Base-by-base conservation (phyloP, 2,888 invertebrate genomes). In the Nemapogon koenigi region DNA sequence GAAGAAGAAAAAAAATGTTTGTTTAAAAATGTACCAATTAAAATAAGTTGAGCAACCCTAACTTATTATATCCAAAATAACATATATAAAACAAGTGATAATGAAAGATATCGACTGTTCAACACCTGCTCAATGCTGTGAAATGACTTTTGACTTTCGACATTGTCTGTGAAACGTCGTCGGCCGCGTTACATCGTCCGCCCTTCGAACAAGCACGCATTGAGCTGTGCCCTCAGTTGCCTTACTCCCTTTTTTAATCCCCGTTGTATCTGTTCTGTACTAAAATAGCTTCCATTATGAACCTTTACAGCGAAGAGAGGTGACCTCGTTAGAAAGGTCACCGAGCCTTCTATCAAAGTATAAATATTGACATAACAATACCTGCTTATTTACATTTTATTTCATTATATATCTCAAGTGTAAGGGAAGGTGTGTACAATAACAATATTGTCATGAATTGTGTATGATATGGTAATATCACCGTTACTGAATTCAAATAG, bases 81-180 rank as follows among this genome's bases (percentile, higher is more conserved):
- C n/a, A n/a, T n/a, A n/a, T n/a, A n/a, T n/a, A n/a, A n/a, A n/a
- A n/a, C n/a, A n/a, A n/a, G n/a, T n/a, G n/a, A n/a, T n/a, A n/a
- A n/a, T n/a, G n/a, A n/a, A n/a, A n/a, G n/a, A n/a, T n/a, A n/a
- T n/a, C n/a, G n/a, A n/a, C n/a, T n/a, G n/a, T n/a, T 29, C 33
- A 19, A 18, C 33, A 33, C 13, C 19, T 19, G 19, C 13, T 19
- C 17, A n/a, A n/a, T n/a, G n/a, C n/a, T 33, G 33, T 19, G 33
- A 18, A 33, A 19, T 33, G 33, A 19, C 33, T 33, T 33, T 19
- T 33, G 33, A 33, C 19, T 33, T 33, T 33, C 33, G 33, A 33
- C 33, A 33, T 4, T 16, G 33, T 19, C 16, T 33, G 33, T 18
- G 18, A 18, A 18, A 33, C 33, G 19, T n/a, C n/a, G n/a, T n/a